Evolutionary conservation across 2,113 vertebrate species (phyloP).

Genomic region (Atractosteus spatula): DNA sequence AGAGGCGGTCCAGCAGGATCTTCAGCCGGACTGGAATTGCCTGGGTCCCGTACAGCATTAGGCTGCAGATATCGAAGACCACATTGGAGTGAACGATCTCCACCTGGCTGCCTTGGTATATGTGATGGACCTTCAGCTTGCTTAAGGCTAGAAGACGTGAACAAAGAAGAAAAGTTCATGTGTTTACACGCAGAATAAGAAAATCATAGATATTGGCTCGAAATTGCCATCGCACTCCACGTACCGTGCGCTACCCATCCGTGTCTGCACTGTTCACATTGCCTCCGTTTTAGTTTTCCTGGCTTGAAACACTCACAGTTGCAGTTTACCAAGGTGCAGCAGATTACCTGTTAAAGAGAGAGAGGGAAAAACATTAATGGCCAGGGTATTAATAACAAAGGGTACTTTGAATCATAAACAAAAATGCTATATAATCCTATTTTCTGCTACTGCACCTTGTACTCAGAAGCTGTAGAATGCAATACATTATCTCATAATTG

Average conservation of each 20-base stretch:
- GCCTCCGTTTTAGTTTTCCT: slow-evolving; percentile 88
- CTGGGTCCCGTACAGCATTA: slow-evolving; percentile 95
- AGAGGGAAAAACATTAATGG: slow-evolving; percentile 13
- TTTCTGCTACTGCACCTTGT: too few relatives aligned
- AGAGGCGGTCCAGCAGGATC: slow-evolving; percentile 94
- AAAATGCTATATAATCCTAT: too few relatives aligned
- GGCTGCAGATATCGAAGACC: slow-evolving; percentile 96
- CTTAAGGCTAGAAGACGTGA: slow-evolving; percentile 77
- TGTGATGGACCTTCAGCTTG: slow-evolving; percentile 86
- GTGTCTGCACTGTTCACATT: slow-evolving; percentile 93
- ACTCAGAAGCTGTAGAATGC: too few relatives aligned
- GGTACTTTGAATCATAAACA: too few relatives aligned
- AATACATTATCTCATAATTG: too few relatives aligned
- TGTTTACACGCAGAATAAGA: not conserved
- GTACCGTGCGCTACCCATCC: slow-evolving; percentile 98
- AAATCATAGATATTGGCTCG: not conserved
- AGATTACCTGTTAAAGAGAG: slow-evolving; percentile 76
- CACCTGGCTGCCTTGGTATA: slow-evolving; percentile 89
- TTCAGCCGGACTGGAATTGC: slow-evolving; percentile 93
- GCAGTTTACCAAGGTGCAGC: slow-evolving; percentile 91
- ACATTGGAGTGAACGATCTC: slow-evolving; percentile 97
- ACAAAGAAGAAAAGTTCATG: slow-evolving; percentile 16
- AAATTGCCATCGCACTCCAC: slow-evolving; percentile 17
- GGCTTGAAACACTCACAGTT: slow-evolving; percentile 91
- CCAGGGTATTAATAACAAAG: too few relatives aligned